A percentile compares a stretch with the other conserved stretches of the same genome.
phyloP scores from a whole-genome alignment of 2,797 vertebrate genomes.

The Sebastes umbrosus region DNA sequence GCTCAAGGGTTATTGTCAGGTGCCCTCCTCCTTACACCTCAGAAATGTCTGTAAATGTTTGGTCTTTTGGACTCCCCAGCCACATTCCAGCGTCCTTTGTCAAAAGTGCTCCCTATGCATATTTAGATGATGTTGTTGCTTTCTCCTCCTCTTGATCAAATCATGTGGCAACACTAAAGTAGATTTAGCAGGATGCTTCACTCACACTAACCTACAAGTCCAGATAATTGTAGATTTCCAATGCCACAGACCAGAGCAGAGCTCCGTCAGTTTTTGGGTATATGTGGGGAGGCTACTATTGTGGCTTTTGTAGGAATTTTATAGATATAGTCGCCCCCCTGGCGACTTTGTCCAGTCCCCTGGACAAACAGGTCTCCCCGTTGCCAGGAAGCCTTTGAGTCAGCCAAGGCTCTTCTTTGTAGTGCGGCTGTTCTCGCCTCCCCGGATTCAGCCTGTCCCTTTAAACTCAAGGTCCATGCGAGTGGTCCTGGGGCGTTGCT shows the following conservation, averaged over 20 bases:
- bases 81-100: background rate
- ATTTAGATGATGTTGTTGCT: background rate
- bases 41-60: background rate
- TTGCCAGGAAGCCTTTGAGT: background rate
- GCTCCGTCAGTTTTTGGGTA: background rate
- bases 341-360: background rate
- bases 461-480: too few relatives aligned
- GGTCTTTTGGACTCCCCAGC: background rate
- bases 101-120: background rate
- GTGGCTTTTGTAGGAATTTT: background rate
- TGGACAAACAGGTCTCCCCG: too few relatives aligned
- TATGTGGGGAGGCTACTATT: background rate
- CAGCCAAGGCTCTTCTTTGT: background rate
- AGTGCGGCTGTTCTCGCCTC: background rate
- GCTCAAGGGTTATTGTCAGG: background rate
- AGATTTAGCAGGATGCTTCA: background rate
- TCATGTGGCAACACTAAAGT: background rate
- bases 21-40: background rate
- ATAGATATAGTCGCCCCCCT: background rate
- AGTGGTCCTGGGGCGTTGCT: too few relatives aligned
- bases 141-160: background rate
- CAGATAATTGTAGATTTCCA: too few relatives aligned
- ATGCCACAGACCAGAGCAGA: too few relatives aligned
- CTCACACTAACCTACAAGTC: background rate
- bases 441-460: background rate